These are phyloP conservation scores for Busseola fusca DNA, from an alignment of 2,888 invertebrate species.

Conservation along the genomic window DNA sequence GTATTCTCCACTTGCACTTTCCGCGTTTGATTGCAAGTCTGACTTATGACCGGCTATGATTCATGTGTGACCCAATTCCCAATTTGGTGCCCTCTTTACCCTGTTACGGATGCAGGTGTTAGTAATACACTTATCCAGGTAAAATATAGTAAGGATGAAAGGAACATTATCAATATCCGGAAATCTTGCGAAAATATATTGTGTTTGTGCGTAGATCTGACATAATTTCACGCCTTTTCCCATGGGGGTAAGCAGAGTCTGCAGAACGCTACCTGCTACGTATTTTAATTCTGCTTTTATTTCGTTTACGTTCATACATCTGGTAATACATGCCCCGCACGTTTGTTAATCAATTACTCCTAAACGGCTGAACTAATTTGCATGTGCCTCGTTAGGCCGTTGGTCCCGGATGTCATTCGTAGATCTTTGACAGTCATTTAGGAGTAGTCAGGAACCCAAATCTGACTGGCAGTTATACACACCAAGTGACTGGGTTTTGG, in stretches of 20 bases:
- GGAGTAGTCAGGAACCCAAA: background rate
- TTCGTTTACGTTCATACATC: background rate
- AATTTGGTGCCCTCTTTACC: constrained; percentile 38
- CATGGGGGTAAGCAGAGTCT: too few relatives aligned
- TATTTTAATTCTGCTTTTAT: background rate
- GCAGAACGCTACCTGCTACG: background rate
- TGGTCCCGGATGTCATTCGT: background rate
- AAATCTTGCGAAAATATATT: background rate
- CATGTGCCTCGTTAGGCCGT: background rate
- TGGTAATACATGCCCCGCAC: background rate
- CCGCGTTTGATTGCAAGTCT: constrained; percentile 31
- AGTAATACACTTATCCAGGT: constrained; percentile 6
- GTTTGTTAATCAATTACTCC: background rate
- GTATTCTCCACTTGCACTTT: constrained; percentile 21
- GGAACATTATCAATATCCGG: background rate
- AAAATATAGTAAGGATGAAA: background rate
- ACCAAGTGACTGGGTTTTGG: background rate
- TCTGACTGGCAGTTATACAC: background rate
- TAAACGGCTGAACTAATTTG: too few relatives aligned
- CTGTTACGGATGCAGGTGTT: constrained; percentile 32
- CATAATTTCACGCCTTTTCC: background rate
- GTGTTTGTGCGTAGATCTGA: background rate
- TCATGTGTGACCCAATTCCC: constrained; percentile 54
- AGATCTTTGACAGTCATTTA: background rate
- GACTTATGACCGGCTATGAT: constrained; percentile 44